Percentiles rank a stretch among this genome's conserved stretches.
Conservation (phyloP, 2,888 invertebrate genomes). For the Conus canariensis region DNA sequence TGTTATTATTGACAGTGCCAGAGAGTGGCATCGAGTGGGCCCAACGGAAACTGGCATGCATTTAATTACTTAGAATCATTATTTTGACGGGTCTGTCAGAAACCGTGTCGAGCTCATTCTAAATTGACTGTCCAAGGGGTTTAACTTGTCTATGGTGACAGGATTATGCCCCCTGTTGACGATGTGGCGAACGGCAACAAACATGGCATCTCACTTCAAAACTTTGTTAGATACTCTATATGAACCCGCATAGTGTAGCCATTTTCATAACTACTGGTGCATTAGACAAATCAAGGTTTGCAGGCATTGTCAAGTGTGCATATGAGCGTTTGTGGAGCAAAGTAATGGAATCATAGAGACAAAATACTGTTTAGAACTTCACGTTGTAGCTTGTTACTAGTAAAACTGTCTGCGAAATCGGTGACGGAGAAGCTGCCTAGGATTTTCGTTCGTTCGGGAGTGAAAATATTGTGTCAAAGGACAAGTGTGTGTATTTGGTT, state of each 20-base stretch:
- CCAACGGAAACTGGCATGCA: too few species aligned
- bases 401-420: too few species aligned
- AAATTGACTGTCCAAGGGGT: neutral
- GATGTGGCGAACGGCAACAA: conserved; percentile 39
- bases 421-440: too few species aligned
- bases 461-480: too few species aligned
- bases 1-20: too few species aligned
- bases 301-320: neutral
- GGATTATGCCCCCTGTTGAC: conserved; percentile 10
- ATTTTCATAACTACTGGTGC: neutral
- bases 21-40: too few species aligned
- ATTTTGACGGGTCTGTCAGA: too few species aligned
- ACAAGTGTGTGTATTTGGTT: too few species aligned
- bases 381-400: neutral
- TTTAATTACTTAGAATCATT: too few species aligned
- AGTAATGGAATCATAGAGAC: neutral
- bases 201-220: neutral
- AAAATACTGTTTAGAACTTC: neutral
- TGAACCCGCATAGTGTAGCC: neutral
- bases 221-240: neutral
- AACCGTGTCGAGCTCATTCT: too few species aligned
- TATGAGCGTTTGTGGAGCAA: neutral
- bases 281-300: neutral
- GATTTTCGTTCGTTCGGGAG: too few species aligned
- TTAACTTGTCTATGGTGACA: conserved; percentile 15